phyloP scores from a whole-genome alignment of 2,797 vertebrate genomes.

The Dromococcyx pavoninus region DNA sequence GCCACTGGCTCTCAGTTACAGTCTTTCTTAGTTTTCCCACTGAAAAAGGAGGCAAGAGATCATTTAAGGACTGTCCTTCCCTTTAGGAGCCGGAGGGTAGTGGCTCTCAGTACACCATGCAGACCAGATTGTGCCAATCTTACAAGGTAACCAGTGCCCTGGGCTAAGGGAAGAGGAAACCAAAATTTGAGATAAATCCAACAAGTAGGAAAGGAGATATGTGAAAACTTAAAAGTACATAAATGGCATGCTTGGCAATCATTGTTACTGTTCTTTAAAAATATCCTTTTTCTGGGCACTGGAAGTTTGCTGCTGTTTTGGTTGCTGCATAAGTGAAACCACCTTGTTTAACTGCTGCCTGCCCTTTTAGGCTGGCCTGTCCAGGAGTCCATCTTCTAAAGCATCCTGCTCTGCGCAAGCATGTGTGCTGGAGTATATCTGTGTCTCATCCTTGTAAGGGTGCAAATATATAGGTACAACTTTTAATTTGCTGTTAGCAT shows the following conservation, averaged over 20 bases:
- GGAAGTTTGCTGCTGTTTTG: neutral
- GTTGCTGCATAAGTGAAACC: neutral
- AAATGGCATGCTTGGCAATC: neutral
- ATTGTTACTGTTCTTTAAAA: neutral
- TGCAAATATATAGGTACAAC: neutral
- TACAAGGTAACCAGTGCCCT: neutral
- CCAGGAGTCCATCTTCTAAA: neutral
- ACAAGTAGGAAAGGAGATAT: fast-evolving
- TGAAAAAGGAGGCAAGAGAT: neutral
- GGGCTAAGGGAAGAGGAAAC: neutral
- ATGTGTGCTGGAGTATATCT: neutral
- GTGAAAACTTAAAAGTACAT: neutral
- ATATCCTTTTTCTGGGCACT: neutral
- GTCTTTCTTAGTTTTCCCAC: neutral
- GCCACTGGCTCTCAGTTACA: neutral
- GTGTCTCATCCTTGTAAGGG: neutral
- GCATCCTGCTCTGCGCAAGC: neutral
- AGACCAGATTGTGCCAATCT: neutral
- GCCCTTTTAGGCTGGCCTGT: neutral
- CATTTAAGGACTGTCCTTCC: neutral
- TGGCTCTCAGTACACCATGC: neutral
- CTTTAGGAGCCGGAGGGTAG: neutral
- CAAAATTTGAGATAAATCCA: neutral
- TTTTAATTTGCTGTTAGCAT: neutral
- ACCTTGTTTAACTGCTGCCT: neutral